phyloP scores from a whole-genome alignment of 2,113 vertebrate species.

The Equus przewalskii region DNA sequence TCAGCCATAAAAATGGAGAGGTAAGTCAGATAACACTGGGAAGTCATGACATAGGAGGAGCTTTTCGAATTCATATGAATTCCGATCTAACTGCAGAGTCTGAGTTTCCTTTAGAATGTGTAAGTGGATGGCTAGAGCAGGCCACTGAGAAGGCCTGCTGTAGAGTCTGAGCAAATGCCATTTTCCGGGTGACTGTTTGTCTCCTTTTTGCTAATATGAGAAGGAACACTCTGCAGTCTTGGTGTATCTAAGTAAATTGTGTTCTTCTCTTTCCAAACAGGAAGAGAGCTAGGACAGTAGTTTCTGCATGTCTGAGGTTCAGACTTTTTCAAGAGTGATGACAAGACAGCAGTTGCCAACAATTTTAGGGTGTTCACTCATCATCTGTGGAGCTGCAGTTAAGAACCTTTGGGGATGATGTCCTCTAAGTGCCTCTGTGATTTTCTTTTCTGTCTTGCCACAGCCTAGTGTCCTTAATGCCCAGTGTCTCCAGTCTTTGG shows the following conservation, averaged over 20 bases:
- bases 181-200: neutral
- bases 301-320: neutral
- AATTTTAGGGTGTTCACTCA: neutral
- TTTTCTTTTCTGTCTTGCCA: neutral
- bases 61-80: neutral
- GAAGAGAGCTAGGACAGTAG: neutral
- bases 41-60: neutral
- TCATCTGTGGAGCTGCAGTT: neutral
- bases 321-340: neutral
- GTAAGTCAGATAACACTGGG: neutral
- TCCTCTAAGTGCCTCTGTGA: neutral
- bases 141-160: neutral
- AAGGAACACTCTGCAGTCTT: neutral
- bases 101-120: neutral
- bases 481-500: neutral
- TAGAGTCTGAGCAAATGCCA: neutral
- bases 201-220: neutral
- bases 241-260: neutral
- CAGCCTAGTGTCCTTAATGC: neutral
- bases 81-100: neutral
- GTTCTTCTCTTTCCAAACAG: neutral
- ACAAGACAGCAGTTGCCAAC: neutral
- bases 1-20: neutral
- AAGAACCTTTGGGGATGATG: neutral
- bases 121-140: neutral